Evolutionary conservation across 1,140 invertebrate genomes (phyloP).

Genomic region (Listronotus bonariensis): DNA sequence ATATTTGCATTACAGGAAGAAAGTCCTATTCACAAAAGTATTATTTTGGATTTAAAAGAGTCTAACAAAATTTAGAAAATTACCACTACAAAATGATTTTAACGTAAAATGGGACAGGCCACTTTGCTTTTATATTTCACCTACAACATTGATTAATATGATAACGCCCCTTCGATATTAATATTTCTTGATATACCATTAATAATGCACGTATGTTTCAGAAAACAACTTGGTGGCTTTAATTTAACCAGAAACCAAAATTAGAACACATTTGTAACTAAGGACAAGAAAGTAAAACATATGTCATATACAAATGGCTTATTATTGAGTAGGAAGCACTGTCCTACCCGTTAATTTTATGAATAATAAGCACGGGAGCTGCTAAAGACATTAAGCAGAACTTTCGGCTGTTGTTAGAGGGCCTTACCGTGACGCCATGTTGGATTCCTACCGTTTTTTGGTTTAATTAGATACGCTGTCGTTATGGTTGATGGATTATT

Average conservation of each 20-base stretch:
- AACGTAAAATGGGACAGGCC: background rate
- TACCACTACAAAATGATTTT: no score
- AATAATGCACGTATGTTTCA: slow-evolving; percentile 30
- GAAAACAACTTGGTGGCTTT: slow-evolving; percentile 20
- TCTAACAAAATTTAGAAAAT: no score
- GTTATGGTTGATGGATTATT: no score
- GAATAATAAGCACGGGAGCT: no score
- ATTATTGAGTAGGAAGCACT: slow-evolving; percentile 33
- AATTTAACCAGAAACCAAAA: slow-evolving; percentile 30
- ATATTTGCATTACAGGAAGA: no score
- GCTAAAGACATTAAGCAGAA: no score
- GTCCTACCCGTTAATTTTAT: slow-evolving; percentile 24
- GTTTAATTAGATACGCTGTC: no score
- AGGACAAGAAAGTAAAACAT: slow-evolving; percentile 31
- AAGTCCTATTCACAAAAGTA: no score
- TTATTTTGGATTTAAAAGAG: no score
- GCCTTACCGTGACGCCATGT: no score
- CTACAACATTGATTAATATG: slow-evolving; percentile 22
- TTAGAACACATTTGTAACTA: slow-evolving; percentile 34
- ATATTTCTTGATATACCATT: slow-evolving; percentile 35
- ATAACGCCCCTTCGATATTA: slow-evolving; percentile 26
- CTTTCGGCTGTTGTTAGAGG: no score
- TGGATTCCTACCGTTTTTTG: no score
- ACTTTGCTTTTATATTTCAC: slow-evolving; percentile 2
- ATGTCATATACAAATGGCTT: slow-evolving; percentile 30